A percentile compares a stretch with the other conserved stretches of the same genome.
phyloP scores from a whole-genome alignment of 2,797 vertebrate genomes.

The Cirrhinus molitorella region DNA sequence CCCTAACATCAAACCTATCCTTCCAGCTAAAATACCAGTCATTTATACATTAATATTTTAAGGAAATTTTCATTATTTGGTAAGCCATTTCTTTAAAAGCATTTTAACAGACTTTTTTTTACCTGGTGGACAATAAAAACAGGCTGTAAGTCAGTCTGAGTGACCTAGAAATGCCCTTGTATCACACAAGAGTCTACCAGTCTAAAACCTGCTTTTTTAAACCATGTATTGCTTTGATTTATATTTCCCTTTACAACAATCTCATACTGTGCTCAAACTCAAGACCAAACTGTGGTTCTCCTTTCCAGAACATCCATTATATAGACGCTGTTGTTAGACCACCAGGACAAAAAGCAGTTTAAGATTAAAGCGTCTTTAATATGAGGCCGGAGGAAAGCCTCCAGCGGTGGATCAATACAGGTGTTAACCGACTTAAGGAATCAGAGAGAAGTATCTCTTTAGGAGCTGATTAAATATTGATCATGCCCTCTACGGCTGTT shows the following conservation, averaged over 20 bases:
- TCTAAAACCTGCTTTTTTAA: not conserved
- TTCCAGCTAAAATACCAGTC: no score
- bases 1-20: no score
- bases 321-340: not conserved
- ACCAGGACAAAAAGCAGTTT: conserved; percentile 14
- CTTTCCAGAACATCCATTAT: not conserved
- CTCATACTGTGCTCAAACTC: not conserved
- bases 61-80: no score
- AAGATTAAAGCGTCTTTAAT: conserved; percentile 16
- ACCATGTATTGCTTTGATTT: not conserved
- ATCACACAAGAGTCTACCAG: not conserved
- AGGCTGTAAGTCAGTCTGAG: not conserved
- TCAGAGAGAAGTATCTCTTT: conserved; percentile 41
- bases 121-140: no score
- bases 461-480: conserved; percentile 47
- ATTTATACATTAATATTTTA: no score
- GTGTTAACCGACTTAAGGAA: conserved; percentile 47
- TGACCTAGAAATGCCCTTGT: not conserved
- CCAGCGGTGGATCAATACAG: conserved; percentile 42
- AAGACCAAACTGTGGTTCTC: not conserved
- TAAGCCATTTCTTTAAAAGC: no score
- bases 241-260: not conserved
- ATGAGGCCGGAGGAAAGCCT: conserved; percentile 12
- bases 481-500: not conserved
- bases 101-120: no score